Conservation (phyloP, 2,797 vertebrate species). For the Catostomus latipinnis region DNA sequence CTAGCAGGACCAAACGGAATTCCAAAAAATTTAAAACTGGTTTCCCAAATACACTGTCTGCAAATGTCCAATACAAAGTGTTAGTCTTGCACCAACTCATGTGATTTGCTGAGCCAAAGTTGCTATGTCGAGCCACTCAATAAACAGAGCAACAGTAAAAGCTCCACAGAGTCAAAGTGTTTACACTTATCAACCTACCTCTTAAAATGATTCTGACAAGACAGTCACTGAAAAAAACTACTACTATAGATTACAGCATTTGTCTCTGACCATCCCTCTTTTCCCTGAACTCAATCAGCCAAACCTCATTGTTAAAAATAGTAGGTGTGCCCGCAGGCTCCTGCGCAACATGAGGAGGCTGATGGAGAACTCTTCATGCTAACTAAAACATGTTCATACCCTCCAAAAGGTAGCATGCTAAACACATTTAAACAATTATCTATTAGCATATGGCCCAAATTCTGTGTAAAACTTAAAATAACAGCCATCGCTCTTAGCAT, state of each 20-base stretch:
- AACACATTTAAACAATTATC: conserved; percentile 48
- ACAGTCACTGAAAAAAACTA: neutral
- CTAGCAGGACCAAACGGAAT: neutral
- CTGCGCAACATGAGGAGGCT: conserved; percentile 64
- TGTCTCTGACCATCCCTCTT: conserved; percentile 56
- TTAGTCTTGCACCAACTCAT: neutral
- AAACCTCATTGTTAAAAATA: conserved; percentile 80
- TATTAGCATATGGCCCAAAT: conserved; percentile 15
- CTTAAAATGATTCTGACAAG: neutral
- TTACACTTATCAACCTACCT: no score
- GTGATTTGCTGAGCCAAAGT: neutral
- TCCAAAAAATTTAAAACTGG: neutral
- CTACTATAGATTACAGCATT: conserved; percentile 26
- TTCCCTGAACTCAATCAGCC: conserved; percentile 68
- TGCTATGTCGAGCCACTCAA: neutral
- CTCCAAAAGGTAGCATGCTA: conserved; percentile 12
- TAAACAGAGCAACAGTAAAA: no score
- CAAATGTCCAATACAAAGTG: neutral
- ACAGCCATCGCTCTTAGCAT: conserved; percentile 39
- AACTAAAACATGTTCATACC: conserved; percentile 43
- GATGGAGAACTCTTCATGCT: conserved; percentile 57
- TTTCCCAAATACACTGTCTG: neutral
- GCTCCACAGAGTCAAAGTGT: no score
- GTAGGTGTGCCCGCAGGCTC: conserved; percentile 69
- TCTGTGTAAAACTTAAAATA: neutral